A percentile compares a stretch with the other conserved stretches of the same genome.
Conservation (phyloP, 2,113 vertebrate species). For the Ifrita kowaldi region DNA sequence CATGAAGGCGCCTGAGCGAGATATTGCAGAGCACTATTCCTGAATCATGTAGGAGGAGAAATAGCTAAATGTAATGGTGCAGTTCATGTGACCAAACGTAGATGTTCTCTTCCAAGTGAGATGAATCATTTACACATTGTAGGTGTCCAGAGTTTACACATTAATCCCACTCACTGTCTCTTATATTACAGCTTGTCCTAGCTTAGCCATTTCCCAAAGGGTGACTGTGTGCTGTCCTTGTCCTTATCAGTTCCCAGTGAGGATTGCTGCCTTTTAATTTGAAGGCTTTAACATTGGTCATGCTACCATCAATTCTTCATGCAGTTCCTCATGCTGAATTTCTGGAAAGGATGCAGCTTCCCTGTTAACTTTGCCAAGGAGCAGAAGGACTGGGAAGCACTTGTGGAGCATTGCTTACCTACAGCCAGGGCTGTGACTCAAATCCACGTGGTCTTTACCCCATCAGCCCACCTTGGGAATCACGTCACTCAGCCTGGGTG, state of each 20-base stretch:
- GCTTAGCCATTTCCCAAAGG: neutral
- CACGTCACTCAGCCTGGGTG: fast-evolving
- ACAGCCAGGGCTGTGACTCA: neutral
- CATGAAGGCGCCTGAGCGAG: neutral
- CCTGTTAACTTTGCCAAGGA: fast-evolving
- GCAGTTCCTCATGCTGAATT: neutral
- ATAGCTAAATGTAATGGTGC: neutral
- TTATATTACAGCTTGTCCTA: neutral
- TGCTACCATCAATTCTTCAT: neutral
- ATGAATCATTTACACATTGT: conserved; percentile 22
- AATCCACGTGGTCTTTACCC: neutral
- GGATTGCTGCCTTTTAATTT: neutral
- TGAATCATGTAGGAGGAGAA: neutral
- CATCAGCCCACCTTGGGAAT: neutral
- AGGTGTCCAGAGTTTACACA: conserved; percentile 22
- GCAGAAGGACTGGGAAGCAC: neutral
- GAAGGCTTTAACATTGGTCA: neutral
- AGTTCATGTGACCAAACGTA: neutral
- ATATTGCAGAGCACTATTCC: neutral
- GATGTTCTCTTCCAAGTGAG: conserved; percentile 20
- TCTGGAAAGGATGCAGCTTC: neutral
- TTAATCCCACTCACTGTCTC: neutral
- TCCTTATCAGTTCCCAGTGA: neutral
- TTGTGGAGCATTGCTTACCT: neutral
- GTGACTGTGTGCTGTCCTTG: neutral